A percentile compares a stretch with the other conserved stretches of the same genome.
These are phyloP conservation scores for Drosophila novamexicana DNA, from an alignment of 1,140 invertebrate species.

Conservation along the genomic window DNA sequence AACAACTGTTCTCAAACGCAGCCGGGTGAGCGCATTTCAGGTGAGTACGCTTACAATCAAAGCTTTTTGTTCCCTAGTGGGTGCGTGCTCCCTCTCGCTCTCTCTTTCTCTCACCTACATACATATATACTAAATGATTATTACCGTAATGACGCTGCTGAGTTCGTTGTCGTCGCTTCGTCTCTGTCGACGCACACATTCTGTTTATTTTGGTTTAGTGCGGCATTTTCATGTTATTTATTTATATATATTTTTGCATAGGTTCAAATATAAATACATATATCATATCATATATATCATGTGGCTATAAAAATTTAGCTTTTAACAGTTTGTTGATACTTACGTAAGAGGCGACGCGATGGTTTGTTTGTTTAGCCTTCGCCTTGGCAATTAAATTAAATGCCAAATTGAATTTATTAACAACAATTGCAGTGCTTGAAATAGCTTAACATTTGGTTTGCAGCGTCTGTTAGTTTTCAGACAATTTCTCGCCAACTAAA, in stretches of 20 bases:
- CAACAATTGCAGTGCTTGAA: constrained; percentile 48
- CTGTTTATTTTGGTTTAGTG: constrained; percentile 73
- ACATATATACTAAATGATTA: neutral
- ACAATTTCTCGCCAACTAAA: constrained; percentile 10
- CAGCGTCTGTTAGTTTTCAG: constrained; percentile 22
- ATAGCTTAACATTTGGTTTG: neutral
- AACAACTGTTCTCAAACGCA: constrained; percentile 41
- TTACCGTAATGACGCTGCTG: constrained; percentile 34
- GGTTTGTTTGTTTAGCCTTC: constrained; percentile 52
- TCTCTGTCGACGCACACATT: constrained; percentile 53
- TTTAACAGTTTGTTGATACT: constrained; percentile 74
- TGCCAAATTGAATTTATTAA: constrained; percentile 64
- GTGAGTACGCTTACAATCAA: constrained; percentile 39
- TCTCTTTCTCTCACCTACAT: neutral
- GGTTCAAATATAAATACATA: constrained; percentile 3
- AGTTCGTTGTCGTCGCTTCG: constrained; percentile 49
- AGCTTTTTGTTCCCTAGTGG: constrained; percentile 20
- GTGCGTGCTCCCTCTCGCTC: neutral
- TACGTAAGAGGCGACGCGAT: constrained; percentile 53
- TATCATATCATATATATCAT: no score
- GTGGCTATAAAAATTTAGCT: constrained; percentile 24
- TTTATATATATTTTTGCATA: constrained; percentile 57
- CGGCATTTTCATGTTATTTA: constrained; percentile 67
- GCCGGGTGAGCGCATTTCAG: constrained; percentile 60
- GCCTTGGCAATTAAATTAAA: constrained; percentile 47